Evolutionary conservation across 2,888 invertebrate species (phyloP), one percentile per base, ranked within the genome.

Genomic region (Smittia aterrima): DNA sequence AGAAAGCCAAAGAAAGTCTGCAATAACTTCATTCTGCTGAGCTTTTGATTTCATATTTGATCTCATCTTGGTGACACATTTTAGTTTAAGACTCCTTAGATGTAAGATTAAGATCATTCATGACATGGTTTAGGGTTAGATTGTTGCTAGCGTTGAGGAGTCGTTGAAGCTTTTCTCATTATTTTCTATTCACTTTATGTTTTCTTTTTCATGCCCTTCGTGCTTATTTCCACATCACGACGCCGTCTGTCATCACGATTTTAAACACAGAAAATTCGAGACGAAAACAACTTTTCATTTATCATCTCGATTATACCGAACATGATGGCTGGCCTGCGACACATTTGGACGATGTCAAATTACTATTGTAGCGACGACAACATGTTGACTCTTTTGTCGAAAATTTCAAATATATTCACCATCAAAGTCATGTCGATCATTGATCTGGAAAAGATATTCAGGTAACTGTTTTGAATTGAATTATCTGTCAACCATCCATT

Each of bases 271-370:
- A 87, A 90, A 75, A 87, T 93, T 75, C 87, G 89, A 76, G 88
- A 88, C 75, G 87, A 89, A 38, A 86, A 88, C 0, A 88, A 90
- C 25, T 90, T 95, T 75, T 85, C 87, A 74, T 87, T 88, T 80
- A 89, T 95, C 20, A 86, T 87, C 11, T 89, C 92, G 53, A 86
- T 89, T 3, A 86, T 96, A 25, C 91, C 92, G 0, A 87, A 90
- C 75, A 83, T 96, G 76, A 91, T 95, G 85, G 92, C 93, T 76
- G 92, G 93, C 1, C 82, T 96, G 47, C 89, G 92, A 78, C 91
- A 96, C 86, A 91, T 96, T 79, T 96, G 96, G 96, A 91, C 95
- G 68, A 86, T 96, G 73, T 96, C 96, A 0, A 85, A 88, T 70
- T 93, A 94, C 78, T 96, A 92, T 80, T 90, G 92, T 76, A 88